phyloP scores from a whole-genome alignment of 2,113 vertebrate species.

The Siphamia tubifer region DNA sequence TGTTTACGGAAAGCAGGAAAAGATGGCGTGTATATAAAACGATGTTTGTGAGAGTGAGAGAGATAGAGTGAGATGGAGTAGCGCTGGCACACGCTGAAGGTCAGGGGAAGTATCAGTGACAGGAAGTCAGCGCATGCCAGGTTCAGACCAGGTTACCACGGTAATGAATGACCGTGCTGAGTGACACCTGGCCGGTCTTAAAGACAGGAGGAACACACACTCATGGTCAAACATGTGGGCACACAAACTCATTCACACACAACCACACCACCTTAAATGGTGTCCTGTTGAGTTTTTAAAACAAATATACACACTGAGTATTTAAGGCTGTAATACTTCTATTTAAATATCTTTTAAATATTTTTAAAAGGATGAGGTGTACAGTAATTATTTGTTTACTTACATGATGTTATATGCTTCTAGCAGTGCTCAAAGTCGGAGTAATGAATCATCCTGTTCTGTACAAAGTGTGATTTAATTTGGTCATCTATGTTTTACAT shows the following conservation, averaged over 20 bases:
- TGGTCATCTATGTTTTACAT: too few relatives aligned
- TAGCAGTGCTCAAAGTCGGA: too few relatives aligned
- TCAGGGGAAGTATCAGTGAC: slow-evolving; percentile 89
- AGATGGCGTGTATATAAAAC: slow-evolving; percentile 2
- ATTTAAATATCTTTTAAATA: too few relatives aligned
- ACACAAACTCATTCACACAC: slow-evolving; percentile 1
- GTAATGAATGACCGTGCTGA: slow-evolving; percentile 81
- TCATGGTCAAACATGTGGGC: slow-evolving; percentile 10
- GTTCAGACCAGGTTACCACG: slow-evolving; percentile 78
- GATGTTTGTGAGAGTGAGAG: slow-evolving; percentile 27
- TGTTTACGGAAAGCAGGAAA: slow-evolving; percentile 13
- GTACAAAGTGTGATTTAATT: too few relatives aligned
- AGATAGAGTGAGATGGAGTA: slow-evolving; percentile 19
- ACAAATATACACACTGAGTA: too few relatives aligned
- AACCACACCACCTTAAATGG: background rate
- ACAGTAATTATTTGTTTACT: too few relatives aligned
- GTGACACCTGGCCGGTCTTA: slow-evolving; percentile 78
- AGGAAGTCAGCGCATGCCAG: slow-evolving; percentile 84
- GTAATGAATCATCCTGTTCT: too few relatives aligned
- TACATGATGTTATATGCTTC: too few relatives aligned
- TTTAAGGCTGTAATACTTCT: too few relatives aligned
- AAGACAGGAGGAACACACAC: slow-evolving; percentile 54
- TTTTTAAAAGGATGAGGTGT: too few relatives aligned
- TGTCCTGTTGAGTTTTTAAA: too few relatives aligned
- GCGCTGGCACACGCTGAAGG: slow-evolving; percentile 80